Percentiles rank a stretch among this genome's conserved stretches.
Conservation (phyloP, 2,797 vertebrate species). For the Characodon lateralis region DNA sequence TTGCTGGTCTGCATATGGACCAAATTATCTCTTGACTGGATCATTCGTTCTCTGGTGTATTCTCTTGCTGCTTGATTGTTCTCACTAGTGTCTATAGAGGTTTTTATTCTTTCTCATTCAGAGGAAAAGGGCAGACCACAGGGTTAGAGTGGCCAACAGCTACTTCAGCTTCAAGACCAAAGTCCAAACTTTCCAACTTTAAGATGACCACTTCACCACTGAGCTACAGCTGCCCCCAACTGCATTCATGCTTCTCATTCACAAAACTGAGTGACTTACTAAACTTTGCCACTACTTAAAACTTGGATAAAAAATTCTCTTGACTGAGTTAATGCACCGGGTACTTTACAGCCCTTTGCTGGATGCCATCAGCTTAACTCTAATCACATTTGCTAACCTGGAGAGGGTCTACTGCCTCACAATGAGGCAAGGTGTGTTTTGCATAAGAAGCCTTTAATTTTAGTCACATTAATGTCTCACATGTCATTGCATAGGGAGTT, state of each 20-base stretch:
- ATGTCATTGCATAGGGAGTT: constrained; percentile 19
- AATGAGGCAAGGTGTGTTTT: constrained; percentile 43
- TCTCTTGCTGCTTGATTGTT: not conserved
- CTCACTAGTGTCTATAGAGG: not conserved
- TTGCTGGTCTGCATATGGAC: not conserved
- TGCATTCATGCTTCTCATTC: not conserved
- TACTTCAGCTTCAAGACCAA: not conserved
- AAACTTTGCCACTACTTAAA: not conserved
- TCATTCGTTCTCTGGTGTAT: not conserved
- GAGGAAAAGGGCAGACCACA: not conserved
- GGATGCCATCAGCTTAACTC: not conserved
- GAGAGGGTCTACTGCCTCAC: constrained; percentile 20
- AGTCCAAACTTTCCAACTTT: not conserved
- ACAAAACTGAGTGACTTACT: not conserved
- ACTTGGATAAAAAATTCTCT: not conserved
- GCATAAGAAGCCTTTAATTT: constrained; percentile 36
- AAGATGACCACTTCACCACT: not conserved
- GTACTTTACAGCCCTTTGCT: not conserved
- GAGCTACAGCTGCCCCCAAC: not conserved
- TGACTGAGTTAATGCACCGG: not conserved
- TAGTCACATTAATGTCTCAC: constrained; percentile 52
- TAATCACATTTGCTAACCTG: constrained; percentile 44
- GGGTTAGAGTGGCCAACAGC: not conserved
- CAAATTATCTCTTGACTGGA: not conserved
- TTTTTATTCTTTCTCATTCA: not conserved